Percentiles rank a stretch among this genome's conserved stretches.
Evolutionary conservation across 2,888 invertebrate genomes (phyloP).

Genomic region (Notocelia uddmanniana): DNA sequence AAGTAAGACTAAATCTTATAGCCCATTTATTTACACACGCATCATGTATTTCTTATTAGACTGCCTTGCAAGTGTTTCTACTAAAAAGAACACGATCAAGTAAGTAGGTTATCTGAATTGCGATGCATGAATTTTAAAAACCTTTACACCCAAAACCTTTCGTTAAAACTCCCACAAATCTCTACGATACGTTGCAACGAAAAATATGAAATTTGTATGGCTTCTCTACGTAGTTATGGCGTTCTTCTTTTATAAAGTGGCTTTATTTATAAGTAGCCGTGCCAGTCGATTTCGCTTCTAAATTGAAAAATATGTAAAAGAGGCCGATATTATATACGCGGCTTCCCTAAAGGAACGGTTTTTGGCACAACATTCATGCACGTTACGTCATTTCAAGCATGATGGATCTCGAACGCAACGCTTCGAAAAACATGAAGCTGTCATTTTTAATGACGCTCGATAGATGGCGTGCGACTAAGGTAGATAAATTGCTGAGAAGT

Average conservation of each 20-base stretch:
- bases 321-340: slow-evolving; percentile 58
- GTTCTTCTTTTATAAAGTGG: slow-evolving; percentile 48
- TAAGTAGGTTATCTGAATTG: slow-evolving; percentile 11
- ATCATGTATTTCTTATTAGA: neutral
- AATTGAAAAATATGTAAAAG: slow-evolving; percentile 82
- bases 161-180: slow-evolving; percentile 56
- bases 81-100: slow-evolving; percentile 18
- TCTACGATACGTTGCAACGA: slow-evolving; percentile 49
- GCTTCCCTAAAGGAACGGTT: neutral
- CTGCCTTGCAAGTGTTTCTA: neutral
- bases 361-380: neutral
- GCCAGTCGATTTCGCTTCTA: slow-evolving; percentile 65
- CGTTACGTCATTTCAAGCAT: neutral
- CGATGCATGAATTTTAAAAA: slow-evolving; percentile 24
- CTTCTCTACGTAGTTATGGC: neutral
- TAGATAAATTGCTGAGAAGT: slow-evolving; percentile 79
- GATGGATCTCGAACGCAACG: slow-evolving; percentile 65
- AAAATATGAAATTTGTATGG: neutral
- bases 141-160: slow-evolving; percentile 14
- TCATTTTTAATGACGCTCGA: slow-evolving; percentile 76
- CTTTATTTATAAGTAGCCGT: slow-evolving; percentile 65
- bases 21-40: neutral
- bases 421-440: slow-evolving; percentile 75
- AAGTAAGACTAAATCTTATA: neutral
- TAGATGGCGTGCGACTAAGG: slow-evolving; percentile 67